Evolutionary conservation across 2,113 vertebrate genomes (phyloP).

Genomic region (Lepus europaeus): DNA sequence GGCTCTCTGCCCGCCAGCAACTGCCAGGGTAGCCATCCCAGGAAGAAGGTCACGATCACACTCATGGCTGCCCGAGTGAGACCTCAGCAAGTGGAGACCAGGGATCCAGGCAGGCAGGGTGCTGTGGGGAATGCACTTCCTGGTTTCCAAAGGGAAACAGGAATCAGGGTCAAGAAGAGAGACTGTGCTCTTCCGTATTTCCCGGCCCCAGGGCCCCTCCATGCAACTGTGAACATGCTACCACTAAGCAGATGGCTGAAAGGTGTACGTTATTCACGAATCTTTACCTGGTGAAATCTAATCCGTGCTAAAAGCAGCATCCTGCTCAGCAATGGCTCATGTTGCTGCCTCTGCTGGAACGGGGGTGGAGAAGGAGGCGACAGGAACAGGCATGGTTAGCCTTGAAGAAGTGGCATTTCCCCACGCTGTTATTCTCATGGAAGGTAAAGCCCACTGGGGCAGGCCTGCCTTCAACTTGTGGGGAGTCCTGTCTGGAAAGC

Average conservation of each 20-base stretch:
- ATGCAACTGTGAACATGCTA: background rate
- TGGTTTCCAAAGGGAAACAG: background rate
- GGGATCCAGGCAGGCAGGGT: background rate
- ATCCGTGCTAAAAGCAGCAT: background rate
- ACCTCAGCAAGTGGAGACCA: background rate
- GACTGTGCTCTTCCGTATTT: background rate
- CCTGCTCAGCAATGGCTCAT: background rate
- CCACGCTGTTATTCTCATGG: background rate
- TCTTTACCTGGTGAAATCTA: accelerated
- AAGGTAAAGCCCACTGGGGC: background rate
- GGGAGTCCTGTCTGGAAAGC: background rate
- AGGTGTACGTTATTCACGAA: accelerated
- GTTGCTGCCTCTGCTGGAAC: background rate
- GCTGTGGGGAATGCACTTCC: background rate
- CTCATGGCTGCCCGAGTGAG: background rate
- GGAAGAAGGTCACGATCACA: background rate
- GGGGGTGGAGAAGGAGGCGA: background rate
- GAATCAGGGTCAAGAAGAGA: background rate
- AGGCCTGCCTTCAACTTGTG: background rate
- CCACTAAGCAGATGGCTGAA: background rate
- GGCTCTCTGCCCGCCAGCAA: background rate
- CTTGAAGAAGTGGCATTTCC: background rate
- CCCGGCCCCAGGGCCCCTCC: too few species aligned
- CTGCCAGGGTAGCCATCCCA: background rate
- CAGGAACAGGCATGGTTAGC: background rate